A percentile compares a stretch with the other conserved stretches of the same genome.
phyloP scores from a whole-genome alignment of 1,140 invertebrate species.

The Drosophila bocqueti region DNA sequence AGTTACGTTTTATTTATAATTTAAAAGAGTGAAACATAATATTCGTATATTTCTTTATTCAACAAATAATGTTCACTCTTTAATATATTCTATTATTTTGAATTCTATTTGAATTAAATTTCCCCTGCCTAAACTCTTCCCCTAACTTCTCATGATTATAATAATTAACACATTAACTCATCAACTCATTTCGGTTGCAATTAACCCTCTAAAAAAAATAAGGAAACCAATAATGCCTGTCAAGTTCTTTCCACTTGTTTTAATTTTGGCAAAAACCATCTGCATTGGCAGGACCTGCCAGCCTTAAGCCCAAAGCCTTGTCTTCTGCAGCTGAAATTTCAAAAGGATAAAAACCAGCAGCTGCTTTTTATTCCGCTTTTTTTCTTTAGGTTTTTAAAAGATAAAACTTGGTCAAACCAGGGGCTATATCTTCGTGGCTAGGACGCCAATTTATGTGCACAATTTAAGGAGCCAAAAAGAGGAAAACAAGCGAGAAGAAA shows the following conservation, averaged over 20 bases:
- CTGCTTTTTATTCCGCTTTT: constrained; percentile 6
- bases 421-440: constrained; percentile 17
- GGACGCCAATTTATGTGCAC: constrained; percentile 72
- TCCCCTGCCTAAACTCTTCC: too few relatives aligned
- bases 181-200: constrained; percentile 6
- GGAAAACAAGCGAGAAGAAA: background rate
- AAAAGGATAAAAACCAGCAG: constrained; percentile 23
- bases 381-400: background rate
- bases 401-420: constrained; percentile 9
- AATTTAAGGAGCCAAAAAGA: constrained; percentile 55
- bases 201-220: background rate
- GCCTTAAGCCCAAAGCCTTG: background rate
- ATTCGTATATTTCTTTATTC: background rate
- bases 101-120: background rate
- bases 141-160: background rate
- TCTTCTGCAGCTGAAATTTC: constrained; percentile 30
- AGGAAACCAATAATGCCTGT: background rate
- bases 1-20: background rate
- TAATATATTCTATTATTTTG: background rate
- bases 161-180: constrained; percentile 14
- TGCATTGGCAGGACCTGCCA: constrained; percentile 9
- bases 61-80: background rate
- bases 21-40: background rate
- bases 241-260: constrained; percentile 8
- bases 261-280: constrained; percentile 19